Evolutionary conservation across 1,140 invertebrate genomes (phyloP).

Genomic region (Drosophila orosa): DNA sequence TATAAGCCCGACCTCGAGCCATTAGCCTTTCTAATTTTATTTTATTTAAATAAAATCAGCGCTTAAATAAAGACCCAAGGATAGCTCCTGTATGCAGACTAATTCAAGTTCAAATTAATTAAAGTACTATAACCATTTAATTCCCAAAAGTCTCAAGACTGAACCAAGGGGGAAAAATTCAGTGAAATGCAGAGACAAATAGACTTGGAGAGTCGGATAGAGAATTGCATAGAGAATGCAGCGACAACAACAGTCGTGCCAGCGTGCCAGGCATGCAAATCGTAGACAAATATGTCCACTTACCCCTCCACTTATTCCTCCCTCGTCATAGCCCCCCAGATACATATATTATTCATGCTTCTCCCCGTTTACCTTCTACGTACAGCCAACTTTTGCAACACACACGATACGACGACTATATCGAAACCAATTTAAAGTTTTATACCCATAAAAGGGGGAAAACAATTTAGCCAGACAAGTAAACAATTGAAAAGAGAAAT

Average conservation of each 20-base stretch:
- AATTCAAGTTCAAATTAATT: no score
- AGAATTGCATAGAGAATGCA: constrained; percentile 14
- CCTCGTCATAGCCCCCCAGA: neutral
- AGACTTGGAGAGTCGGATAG: neutral
- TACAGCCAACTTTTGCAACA: constrained; percentile 7
- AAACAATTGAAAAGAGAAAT: constrained; percentile 3
- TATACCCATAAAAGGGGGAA: constrained; percentile 5
- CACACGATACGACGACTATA: neutral
- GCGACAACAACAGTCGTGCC: constrained; percentile 33
- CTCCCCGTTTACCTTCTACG: no score
- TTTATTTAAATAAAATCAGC: no score
- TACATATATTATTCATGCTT: neutral
- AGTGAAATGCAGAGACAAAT: neutral
- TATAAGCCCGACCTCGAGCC: neutral
- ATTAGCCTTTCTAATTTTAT: neutral
- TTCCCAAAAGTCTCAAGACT: neutral
- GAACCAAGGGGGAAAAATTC: neutral
- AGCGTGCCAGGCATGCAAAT: constrained; percentile 52
- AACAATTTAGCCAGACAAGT: neutral
- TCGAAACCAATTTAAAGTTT: constrained; percentile 22
- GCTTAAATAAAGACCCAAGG: no score
- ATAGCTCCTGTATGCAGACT: no score
- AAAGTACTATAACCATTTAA: no score
- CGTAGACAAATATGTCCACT: constrained; percentile 24
- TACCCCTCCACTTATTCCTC: neutral